Evolutionary conservation across 92 coral and sea anemone species (phyloP).

Genomic region (Plumapathes pennacea): DNA sequence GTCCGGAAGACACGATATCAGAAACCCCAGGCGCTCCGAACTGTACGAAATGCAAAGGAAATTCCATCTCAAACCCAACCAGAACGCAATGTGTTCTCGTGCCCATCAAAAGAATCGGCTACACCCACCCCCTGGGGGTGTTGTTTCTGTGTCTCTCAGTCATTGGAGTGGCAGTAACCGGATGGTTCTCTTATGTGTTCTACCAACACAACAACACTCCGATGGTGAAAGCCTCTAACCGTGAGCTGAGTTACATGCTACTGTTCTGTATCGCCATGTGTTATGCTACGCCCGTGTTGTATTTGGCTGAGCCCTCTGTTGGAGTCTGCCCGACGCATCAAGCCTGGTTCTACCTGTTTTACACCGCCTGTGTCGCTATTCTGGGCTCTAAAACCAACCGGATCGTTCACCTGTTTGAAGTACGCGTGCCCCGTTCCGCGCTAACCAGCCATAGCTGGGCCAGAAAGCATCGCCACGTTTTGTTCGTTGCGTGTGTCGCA

Average conservation of each 20-base stretch:
- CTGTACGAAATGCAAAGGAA: constrained; percentile 59
- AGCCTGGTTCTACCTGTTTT: constrained; percentile 71
- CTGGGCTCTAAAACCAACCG: constrained; percentile 76
- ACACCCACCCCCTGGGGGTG: constrained; percentile 35
- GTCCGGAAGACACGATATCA: constrained; percentile 52
- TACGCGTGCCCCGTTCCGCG: constrained; percentile 54
- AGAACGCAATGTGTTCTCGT: constrained; percentile 60
- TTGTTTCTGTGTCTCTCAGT: constrained; percentile 39
- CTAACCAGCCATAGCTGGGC: constrained; percentile 40
- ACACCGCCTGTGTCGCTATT: constrained; percentile 67
- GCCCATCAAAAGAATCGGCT: constrained; percentile 45
- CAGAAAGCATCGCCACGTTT: constrained; percentile 48
- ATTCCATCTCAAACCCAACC: constrained; percentile 55
- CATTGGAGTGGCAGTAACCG: constrained; percentile 41
- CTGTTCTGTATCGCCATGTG: constrained; percentile 69
- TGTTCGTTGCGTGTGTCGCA: constrained; percentile 31
- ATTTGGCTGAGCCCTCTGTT: constrained; percentile 54
- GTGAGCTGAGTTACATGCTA: constrained; percentile 70
- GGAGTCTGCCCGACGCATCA: constrained; percentile 55
- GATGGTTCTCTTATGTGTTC: constrained; percentile 39
- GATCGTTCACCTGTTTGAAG: constrained; percentile 60
- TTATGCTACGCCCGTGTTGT: constrained; percentile 60
- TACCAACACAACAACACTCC: constrained; percentile 45
- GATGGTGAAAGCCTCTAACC: constrained; percentile 71
- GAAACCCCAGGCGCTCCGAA: constrained; percentile 34